Conservation (phyloP, 2,113 vertebrate genomes). For the Chlamydotis undulata region DNA sequence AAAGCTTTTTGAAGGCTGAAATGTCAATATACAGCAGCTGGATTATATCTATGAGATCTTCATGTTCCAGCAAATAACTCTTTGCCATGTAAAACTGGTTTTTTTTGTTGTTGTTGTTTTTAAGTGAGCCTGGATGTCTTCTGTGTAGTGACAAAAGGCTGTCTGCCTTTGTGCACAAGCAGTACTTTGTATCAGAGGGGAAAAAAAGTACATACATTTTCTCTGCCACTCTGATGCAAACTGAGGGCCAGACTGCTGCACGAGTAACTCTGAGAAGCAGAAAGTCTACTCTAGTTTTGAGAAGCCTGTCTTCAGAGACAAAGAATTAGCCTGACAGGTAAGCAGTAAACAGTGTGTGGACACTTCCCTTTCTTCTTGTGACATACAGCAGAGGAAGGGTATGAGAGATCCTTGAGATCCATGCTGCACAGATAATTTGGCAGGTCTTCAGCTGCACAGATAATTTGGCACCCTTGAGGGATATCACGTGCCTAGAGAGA, state of each 20-base stretch:
- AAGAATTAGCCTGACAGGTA: not conserved
- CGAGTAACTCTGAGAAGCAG: not conserved
- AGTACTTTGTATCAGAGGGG: not conserved
- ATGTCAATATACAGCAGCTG: not conserved
- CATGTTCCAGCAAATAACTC: not conserved
- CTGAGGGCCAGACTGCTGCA: not conserved
- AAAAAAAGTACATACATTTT: not conserved
- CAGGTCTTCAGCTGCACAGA: not conserved
- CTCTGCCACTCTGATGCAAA: not conserved
- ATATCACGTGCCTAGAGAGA: not conserved
- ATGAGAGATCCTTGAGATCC: not conserved
- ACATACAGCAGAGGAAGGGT: not conserved
- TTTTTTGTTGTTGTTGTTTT: not conserved
- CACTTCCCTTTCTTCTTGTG: not conserved
- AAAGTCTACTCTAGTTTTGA: not conserved
- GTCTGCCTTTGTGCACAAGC: not conserved
- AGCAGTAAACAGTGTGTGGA: not conserved
- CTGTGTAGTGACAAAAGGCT: not conserved
- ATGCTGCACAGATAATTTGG: not conserved
- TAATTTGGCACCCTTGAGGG: not conserved
- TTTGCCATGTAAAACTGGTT: not conserved
- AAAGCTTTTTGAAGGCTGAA: conserved; percentile 1
- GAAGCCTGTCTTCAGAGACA: not conserved
- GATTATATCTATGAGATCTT: not conserved
- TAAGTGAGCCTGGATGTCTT: not conserved